Conservation (phyloP, 2,888 invertebrate species). For the Habroteleia sp. region DNA sequence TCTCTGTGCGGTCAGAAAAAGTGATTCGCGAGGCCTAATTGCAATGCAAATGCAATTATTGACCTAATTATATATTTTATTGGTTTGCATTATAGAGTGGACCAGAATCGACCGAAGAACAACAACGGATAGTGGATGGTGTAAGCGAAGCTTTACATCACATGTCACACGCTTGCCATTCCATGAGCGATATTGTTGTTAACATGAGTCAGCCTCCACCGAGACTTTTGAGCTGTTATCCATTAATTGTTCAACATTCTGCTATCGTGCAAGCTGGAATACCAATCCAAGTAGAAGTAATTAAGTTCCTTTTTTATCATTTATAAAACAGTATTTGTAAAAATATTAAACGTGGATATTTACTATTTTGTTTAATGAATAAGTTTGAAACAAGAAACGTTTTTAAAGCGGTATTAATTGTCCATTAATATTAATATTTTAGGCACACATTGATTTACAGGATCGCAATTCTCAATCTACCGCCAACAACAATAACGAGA, state of each 20-base stretch:
- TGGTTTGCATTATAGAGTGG: slow-evolving; percentile 67
- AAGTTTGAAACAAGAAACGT: no score
- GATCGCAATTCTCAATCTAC: slow-evolving; percentile 69
- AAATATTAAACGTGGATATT: no score
- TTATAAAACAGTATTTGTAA: neutral
- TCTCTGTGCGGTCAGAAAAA: no score
- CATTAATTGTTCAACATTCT: slow-evolving; percentile 87
- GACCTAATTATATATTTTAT: no score
- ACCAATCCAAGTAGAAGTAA: slow-evolving; percentile 85
- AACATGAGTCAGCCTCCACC: slow-evolving; percentile 87
- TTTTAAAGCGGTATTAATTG: no score
- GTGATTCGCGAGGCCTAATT: no score
- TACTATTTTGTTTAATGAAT: no score
- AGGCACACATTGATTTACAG: slow-evolving; percentile 75
- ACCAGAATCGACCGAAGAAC: slow-evolving; percentile 81
- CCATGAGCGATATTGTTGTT: slow-evolving; percentile 92
- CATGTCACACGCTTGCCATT: slow-evolving; percentile 93
- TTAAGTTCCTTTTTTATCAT: neutral
- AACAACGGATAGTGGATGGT: slow-evolving; percentile 87
- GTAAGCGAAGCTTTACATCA: slow-evolving; percentile 92
- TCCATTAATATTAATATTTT: no score
- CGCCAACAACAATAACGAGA: slow-evolving; percentile 69
- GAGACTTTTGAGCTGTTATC: slow-evolving; percentile 86
- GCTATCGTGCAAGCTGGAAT: slow-evolving; percentile 86
- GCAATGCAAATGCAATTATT: no score